Conservation (phyloP, 2,113 vertebrate species). For the Lota lota region DNA sequence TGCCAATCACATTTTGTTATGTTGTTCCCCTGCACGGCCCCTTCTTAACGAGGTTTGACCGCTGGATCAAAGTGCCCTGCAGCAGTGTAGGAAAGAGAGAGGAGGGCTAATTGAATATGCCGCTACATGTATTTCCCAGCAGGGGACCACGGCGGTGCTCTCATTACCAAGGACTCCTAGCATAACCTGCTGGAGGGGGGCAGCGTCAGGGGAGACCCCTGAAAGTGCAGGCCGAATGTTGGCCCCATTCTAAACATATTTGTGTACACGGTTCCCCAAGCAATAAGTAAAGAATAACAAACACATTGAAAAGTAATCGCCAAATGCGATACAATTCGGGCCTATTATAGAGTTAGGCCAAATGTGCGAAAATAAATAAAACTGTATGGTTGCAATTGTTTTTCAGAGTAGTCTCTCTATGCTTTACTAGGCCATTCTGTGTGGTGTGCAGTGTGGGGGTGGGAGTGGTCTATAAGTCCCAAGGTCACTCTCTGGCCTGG, state of each 20-base stretch:
- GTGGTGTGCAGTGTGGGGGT: background rate
- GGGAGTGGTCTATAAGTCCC: conserved; percentile 21
- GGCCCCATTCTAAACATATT: conserved; percentile 34
- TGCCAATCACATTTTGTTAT: conserved; percentile 64
- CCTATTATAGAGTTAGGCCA: no score
- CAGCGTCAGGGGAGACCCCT: conserved; percentile 36
- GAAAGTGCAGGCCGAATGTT: conserved; percentile 27
- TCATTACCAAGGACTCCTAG: conserved; percentile 31
- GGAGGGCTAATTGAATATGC: conserved; percentile 55
- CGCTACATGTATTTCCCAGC: conserved; percentile 55
- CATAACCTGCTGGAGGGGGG: background rate
- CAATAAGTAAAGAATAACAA: background rate
- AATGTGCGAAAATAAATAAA: no score
- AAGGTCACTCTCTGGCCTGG: conserved; percentile 41
- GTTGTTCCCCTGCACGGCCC: conserved; percentile 53
- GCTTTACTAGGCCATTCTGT: background rate
- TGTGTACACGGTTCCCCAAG: background rate
- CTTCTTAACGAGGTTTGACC: conserved; percentile 67
- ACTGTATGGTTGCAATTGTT: no score
- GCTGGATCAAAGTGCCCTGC: conserved; percentile 53
- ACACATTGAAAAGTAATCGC: background rate
- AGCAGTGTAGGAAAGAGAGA: conserved; percentile 35
- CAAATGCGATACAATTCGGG: background rate
- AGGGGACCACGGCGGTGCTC: conserved; percentile 37
- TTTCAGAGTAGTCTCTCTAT: background rate